phyloP scores from a whole-genome alignment of 2,888 invertebrate species.

The Agrenia bidenticulata region DNA sequence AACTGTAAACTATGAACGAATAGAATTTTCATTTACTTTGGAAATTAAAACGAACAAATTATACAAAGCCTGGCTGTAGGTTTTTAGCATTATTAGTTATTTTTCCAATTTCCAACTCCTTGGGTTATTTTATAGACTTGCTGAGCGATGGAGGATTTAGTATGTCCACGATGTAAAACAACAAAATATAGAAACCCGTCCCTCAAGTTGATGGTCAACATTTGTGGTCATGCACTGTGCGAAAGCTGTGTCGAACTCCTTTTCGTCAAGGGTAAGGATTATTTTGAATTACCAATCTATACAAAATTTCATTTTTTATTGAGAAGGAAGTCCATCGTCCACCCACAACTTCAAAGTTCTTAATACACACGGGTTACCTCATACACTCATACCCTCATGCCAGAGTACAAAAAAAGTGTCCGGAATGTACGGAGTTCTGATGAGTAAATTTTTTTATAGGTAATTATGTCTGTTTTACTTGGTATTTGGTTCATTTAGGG shows the following conservation, averaged over 20 bases:
- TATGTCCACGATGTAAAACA: constrained; percentile 94
- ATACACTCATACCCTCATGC: neutral
- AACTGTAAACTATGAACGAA: too few relatives aligned
- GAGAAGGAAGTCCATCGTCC: constrained; percentile 29
- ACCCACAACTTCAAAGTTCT: neutral
- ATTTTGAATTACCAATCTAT: neutral
- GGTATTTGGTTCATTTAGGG: too few relatives aligned
- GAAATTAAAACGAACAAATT: too few relatives aligned
- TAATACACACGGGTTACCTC: too few relatives aligned
- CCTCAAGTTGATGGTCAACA: constrained; percentile 94
- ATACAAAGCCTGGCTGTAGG: too few relatives aligned
- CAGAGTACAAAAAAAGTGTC: too few relatives aligned
- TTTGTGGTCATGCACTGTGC: constrained; percentile 96
- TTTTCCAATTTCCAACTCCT: too few relatives aligned
- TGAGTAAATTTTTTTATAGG: constrained; percentile 7
- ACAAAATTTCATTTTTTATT: neutral
- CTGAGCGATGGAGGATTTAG: constrained; percentile 76
- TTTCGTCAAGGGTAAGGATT: constrained; percentile 79
- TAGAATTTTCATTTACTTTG: too few relatives aligned
- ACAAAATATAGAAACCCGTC: constrained; percentile 96
- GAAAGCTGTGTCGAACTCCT: constrained; percentile 95
- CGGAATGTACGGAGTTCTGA: neutral
- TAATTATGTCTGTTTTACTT: constrained; percentile 17
- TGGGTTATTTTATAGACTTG: too few relatives aligned
- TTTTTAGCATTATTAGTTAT: too few relatives aligned